A percentile compares a stretch with the other conserved stretches of the same genome.
phyloP scores from a whole-genome alignment of 2,797 vertebrate genomes.

The Delichon dasypus region DNA sequence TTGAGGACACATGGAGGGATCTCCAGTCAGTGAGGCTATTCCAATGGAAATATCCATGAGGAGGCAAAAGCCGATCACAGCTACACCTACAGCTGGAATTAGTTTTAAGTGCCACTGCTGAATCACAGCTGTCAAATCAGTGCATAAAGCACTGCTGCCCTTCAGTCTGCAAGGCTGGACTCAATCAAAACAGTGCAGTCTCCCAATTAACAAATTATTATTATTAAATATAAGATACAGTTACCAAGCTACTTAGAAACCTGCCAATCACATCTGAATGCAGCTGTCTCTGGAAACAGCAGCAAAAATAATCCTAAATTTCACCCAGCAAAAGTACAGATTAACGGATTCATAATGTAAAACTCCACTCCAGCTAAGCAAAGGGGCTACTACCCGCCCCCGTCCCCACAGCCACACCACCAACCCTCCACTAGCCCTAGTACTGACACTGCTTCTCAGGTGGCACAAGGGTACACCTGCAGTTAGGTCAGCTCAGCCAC shows the following conservation, averaged over 20 bases:
- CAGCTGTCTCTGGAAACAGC: not conserved
- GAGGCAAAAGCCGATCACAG: not conserved
- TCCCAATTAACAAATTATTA: not conserved
- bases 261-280: not conserved
- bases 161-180: not conserved
- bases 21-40: not conserved
- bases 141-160: not conserved
- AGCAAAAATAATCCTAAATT: not conserved
- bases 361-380: not conserved
- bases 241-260: not conserved
- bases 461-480: not conserved
- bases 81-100: not conserved
- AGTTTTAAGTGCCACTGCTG: not conserved
- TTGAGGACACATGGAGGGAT: not conserved
- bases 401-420: accelerated
- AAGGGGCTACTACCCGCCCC: accelerated
- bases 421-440: not conserved
- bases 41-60: not conserved
- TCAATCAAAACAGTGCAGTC: not conserved
- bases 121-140: not conserved
- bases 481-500: not conserved
- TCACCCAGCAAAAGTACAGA: not conserved
- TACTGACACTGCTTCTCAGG: not conserved
- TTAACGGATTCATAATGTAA: not conserved
- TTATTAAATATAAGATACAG: not conserved